A percentile compares a stretch with the other conserved stretches of the same genome.
These are phyloP conservation scores for Chironex yamaguchii DNA, from an alignment of 30 jellyfish, hydroid and myxozoan species.

Conservation along the genomic window DNA sequence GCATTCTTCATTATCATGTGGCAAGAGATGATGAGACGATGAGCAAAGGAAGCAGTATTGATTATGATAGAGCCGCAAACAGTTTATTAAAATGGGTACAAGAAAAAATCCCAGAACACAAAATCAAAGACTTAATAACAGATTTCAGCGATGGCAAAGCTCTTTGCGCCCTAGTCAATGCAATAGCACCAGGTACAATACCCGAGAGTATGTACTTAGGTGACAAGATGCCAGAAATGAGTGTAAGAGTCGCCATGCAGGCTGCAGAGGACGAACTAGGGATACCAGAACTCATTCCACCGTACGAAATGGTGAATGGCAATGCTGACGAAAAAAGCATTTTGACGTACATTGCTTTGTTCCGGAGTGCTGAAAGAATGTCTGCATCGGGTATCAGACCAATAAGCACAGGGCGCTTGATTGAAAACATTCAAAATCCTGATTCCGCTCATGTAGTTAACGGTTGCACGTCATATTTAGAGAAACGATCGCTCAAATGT, in stretches of 20 bases:
- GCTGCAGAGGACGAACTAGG: conserved; percentile 93
- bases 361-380: conserved; percentile 94
- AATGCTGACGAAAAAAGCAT: conserved; percentile 79
- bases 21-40: conserved; percentile 1
- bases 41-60: conserved; percentile 51
- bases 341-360: conserved; percentile 86
- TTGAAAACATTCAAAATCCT: not conserved
- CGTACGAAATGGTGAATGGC: conserved; percentile 71
- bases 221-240: conserved; percentile 56
- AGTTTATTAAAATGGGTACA: conserved; percentile 87
- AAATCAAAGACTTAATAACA: conserved; percentile 37
- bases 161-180: conserved; percentile 74
- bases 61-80: conserved; percentile 75
- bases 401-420: conserved; percentile 7
- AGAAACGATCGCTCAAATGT: not conserved
- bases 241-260: conserved; percentile 69
- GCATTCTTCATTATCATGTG: not conserved
- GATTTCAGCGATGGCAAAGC: conserved; percentile 79
- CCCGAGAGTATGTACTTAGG: conserved; percentile 51
- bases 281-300: conserved; percentile 77
- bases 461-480: not conserved
- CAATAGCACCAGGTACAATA: conserved; percentile 80
- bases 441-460: not conserved
- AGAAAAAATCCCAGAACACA: conserved; percentile 67
- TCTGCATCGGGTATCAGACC: conserved; percentile 77